A percentile compares a stretch with the other conserved stretches of the same genome.
These are phyloP conservation scores for Gobius niger DNA, from an alignment of 2,113 vertebrate genomes.

Conservation along the genomic window DNA sequence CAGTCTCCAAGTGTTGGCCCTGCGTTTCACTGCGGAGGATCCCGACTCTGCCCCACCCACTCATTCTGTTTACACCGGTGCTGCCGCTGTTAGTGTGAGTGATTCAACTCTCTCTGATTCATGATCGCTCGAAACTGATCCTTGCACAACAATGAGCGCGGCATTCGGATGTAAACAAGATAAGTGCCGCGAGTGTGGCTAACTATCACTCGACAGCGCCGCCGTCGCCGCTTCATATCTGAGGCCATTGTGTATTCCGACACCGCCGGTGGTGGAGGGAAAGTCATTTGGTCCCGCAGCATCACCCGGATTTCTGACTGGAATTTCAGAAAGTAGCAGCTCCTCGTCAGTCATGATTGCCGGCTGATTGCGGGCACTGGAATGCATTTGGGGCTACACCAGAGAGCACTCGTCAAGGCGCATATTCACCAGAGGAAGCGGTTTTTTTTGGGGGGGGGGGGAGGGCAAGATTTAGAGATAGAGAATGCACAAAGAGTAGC, in stretches of 20 bases:
- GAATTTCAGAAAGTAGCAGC: slow-evolving; percentile 10
- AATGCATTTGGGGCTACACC: background rate
- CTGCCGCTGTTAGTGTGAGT: background rate
- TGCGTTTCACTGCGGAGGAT: background rate
- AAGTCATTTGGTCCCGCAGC: slow-evolving; percentile 18
- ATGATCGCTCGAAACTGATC: background rate
- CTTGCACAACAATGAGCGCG: background rate
- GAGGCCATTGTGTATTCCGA: slow-evolving; percentile 1
- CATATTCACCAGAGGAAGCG: slow-evolving; percentile 10
- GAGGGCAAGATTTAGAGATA: background rate
- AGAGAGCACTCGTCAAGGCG: slow-evolving; percentile 1
- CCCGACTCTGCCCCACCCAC: background rate
- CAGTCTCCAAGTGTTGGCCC: background rate
- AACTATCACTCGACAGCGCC: slow-evolving; percentile 3
- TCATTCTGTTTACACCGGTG: background rate
- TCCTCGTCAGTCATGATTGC: slow-evolving; percentile 2
- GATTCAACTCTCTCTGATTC: background rate
- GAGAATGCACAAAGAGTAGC: background rate
- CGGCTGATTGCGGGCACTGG: slow-evolving; percentile 15
- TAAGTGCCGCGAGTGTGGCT: background rate
- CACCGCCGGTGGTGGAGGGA: background rate
- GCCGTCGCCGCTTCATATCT: background rate
- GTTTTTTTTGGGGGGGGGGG: too few relatives aligned
- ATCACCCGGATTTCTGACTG: slow-evolving; percentile 9
- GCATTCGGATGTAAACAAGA: slow-evolving; percentile 6